phyloP scores from a whole-genome alignment of 1,140 invertebrate species.

The Pseudomyrmex gracilis region DNA sequence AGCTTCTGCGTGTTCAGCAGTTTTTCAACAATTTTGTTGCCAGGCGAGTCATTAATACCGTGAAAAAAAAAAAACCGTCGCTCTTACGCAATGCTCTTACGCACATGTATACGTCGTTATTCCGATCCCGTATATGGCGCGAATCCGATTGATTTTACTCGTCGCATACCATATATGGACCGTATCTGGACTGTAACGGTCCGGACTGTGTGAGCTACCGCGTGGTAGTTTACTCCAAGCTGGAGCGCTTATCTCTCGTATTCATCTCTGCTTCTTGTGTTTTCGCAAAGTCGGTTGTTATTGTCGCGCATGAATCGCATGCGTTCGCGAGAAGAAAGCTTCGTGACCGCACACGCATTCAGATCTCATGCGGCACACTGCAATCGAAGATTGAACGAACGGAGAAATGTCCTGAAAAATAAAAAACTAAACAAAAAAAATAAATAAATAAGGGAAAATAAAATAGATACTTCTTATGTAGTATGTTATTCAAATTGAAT shows the following conservation, averaged over 20 bases:
- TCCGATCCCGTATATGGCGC: constrained; percentile 59
- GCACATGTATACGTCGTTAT: constrained; percentile 59
- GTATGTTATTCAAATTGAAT: too few relatives aligned
- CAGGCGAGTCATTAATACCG: constrained; percentile 9
- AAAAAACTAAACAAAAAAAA: too few relatives aligned
- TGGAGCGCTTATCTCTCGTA: neutral
- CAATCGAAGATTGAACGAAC: too few relatives aligned
- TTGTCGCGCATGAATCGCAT: neutral
- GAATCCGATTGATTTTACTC: constrained; percentile 68
- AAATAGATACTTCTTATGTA: too few relatives aligned
- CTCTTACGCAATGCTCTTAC: constrained; percentile 56
- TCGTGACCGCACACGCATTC: neutral
- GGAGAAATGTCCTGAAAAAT: too few relatives aligned
- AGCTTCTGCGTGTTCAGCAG: neutral
- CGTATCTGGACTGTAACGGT: constrained; percentile 50
- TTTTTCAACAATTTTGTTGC: constrained; percentile 46
- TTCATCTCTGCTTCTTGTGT: neutral
- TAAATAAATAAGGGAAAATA: too few relatives aligned
- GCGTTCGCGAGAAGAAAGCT: neutral
- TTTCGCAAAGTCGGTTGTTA: neutral
- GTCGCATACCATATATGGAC: constrained; percentile 37
- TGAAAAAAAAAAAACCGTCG: constrained; percentile 40
- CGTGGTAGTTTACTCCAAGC: constrained; percentile 19
- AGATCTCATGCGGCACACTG: too few relatives aligned
- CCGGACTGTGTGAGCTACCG: constrained; percentile 11